A percentile compares a stretch with the other conserved stretches of the same genome.
Evolutionary conservation across 2,888 invertebrate genomes (phyloP).

Genomic region (Leptogaster cylindrica): DNA sequence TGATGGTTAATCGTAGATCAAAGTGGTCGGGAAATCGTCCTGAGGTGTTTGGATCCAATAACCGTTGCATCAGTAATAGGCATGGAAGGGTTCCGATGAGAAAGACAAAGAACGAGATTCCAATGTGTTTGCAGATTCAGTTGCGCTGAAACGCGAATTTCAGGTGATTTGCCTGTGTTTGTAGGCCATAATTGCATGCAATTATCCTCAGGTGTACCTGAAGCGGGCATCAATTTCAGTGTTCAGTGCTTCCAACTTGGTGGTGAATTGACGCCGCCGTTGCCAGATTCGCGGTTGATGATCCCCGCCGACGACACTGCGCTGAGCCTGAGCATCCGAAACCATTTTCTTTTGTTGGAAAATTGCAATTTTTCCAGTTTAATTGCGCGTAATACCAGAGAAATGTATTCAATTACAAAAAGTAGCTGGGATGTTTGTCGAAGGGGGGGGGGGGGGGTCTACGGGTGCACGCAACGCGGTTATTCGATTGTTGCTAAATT

Average conservation of each 20-base stretch:
- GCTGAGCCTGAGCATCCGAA: too few relatives aligned
- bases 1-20: conserved; percentile 40
- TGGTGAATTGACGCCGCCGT: neutral
- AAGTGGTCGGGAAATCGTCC: conserved; percentile 37
- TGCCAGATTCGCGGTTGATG: conserved; percentile 21
- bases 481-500: too few relatives aligned
- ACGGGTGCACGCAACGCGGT: too few relatives aligned
- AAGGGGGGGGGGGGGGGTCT: too few relatives aligned
- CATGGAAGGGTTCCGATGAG: neutral
- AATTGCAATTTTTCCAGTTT: too few relatives aligned
- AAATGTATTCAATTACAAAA: too few relatives aligned
- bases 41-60: conserved; percentile 39
- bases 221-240: conserved; percentile 24
- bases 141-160: conserved; percentile 10
- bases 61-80: conserved; percentile 27
- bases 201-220: conserved; percentile 36
- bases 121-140: conserved; percentile 5
- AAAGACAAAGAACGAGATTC: conserved; percentile 36
- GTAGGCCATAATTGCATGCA: conserved; percentile 39
- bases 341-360: too few relatives aligned
- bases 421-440: too few relatives aligned
- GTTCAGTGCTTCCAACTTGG: conserved; percentile 9
- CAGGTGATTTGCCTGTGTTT: conserved; percentile 24
- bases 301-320: neutral
- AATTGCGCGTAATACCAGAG: too few relatives aligned